Evolutionary conservation across 2,888 invertebrate genomes (phyloP).

Genomic region (Sipha maydis): DNA sequence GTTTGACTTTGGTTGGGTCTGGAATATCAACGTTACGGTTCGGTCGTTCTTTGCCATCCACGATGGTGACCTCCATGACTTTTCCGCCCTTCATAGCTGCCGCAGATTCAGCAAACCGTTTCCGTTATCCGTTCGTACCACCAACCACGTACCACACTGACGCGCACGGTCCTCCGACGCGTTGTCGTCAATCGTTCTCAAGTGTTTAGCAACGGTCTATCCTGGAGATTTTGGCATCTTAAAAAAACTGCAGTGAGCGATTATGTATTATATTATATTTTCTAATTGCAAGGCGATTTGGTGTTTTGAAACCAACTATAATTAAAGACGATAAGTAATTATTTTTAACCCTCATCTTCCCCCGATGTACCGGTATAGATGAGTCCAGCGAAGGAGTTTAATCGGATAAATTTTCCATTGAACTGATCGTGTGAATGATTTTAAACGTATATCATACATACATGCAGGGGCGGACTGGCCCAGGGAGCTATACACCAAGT

Average conservation of each 20-base stretch:
- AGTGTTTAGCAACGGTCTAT: background rate
- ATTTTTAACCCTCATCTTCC: no score
- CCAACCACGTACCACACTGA: background rate
- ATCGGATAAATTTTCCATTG: no score
- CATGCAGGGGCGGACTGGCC: no score
- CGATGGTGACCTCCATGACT: background rate
- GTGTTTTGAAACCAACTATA: no score
- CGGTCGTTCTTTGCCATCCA: background rate
- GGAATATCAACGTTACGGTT: background rate
- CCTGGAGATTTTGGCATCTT: background rate
- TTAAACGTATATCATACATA: no score
- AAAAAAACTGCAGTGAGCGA: background rate
- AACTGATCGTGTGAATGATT: no score
- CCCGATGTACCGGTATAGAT: no score
- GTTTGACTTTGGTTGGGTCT: background rate
- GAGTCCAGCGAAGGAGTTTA: no score
- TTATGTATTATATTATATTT: background rate
- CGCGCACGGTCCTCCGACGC: background rate
- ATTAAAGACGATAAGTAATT: no score
- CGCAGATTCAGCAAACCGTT: background rate
- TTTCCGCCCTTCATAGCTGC: background rate
- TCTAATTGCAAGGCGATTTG: no score
- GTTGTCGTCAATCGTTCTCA: background rate
- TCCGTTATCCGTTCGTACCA: background rate
- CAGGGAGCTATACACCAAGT: no score